phyloP scores from a whole-genome alignment of 2,113 vertebrate species.

The Benitochromis conjunctus region DNA sequence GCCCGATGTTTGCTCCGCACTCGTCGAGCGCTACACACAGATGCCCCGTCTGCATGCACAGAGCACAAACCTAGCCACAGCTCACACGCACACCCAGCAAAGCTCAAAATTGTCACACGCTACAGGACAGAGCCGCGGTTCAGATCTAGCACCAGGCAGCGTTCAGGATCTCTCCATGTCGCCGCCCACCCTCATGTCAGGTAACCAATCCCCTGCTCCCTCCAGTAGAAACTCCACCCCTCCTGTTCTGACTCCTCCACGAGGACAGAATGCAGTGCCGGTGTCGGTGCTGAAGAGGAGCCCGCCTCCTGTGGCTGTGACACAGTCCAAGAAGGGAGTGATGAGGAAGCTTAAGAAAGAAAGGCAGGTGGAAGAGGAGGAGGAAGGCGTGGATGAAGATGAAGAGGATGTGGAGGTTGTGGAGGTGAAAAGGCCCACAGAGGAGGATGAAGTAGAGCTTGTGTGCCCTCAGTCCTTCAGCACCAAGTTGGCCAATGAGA shows the following conservation, averaged over 20 bases:
- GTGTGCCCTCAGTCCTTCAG: conserved; percentile 38
- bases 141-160: conserved; percentile 14
- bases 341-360: conserved; percentile 58
- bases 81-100: conserved; percentile 10
- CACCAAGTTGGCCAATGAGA: conserved; percentile 46
- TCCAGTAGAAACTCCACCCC: conserved; percentile 49
- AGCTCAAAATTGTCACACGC: conserved; percentile 5
- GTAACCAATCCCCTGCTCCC: conserved; percentile 37
- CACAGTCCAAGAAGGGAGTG: conserved; percentile 49
- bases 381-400: conserved; percentile 26
- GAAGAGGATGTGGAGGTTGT: conserved; percentile 63
- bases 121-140: not conserved
- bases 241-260: conserved; percentile 45
- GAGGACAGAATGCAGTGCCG: conserved; percentile 59
- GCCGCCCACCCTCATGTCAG: conserved; percentile 34
- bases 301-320: conserved; percentile 51
- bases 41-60: conserved; percentile 57
- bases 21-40: conserved; percentile 69
- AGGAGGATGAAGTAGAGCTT: conserved; percentile 48
- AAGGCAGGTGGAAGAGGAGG: conserved; percentile 28
- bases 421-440: conserved; percentile 55
- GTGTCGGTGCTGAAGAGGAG: conserved; percentile 74
- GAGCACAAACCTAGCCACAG: not conserved
- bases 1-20: conserved; percentile 68
- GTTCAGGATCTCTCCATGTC: conserved; percentile 58